A percentile compares a stretch with the other conserved stretches of the same genome.
Conservation (phyloP, 2,888 invertebrate genomes). For the Tenthredo scrophulariae region DNA sequence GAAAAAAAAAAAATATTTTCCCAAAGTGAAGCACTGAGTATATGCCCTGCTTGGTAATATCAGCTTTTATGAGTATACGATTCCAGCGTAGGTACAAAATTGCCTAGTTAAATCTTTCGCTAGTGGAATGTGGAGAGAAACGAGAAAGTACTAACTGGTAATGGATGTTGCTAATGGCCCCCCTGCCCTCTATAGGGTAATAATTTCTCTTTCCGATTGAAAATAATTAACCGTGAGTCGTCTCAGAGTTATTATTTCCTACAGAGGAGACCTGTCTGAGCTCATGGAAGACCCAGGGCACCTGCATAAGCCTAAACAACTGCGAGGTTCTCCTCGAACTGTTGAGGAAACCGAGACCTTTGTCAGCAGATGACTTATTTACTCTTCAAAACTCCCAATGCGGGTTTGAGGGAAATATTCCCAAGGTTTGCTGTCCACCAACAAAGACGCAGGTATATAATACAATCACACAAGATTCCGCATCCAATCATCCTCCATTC, state of each 20-base stretch:
- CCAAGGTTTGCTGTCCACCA: constrained; percentile 77
- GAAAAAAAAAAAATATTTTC: no score
- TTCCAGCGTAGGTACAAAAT: neutral
- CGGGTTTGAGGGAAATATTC: constrained; percentile 76
- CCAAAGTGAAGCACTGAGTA: no score
- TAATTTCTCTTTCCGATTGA: no score
- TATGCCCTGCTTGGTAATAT: neutral
- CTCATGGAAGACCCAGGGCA: constrained; percentile 68
- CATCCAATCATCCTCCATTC: neutral
- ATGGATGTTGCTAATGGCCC: neutral
- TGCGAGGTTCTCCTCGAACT: constrained; percentile 73
- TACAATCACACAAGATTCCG: neutral
- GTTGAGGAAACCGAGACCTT: constrained; percentile 68
- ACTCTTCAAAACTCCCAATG: constrained; percentile 77
- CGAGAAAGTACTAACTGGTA: neutral
- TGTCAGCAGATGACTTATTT: constrained; percentile 60
- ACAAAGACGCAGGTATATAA: neutral
- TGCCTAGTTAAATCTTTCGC: neutral
- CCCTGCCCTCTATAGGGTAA: neutral
- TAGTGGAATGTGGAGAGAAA: neutral
- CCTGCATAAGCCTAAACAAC: constrained; percentile 75
- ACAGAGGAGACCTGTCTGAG: constrained; percentile 68
- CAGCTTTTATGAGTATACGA: neutral
- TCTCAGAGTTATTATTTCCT: constrained; percentile 17
- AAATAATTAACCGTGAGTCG: neutral